phyloP scores from a whole-genome alignment of 2,797 vertebrate genomes.

The Mus caroli region DNA sequence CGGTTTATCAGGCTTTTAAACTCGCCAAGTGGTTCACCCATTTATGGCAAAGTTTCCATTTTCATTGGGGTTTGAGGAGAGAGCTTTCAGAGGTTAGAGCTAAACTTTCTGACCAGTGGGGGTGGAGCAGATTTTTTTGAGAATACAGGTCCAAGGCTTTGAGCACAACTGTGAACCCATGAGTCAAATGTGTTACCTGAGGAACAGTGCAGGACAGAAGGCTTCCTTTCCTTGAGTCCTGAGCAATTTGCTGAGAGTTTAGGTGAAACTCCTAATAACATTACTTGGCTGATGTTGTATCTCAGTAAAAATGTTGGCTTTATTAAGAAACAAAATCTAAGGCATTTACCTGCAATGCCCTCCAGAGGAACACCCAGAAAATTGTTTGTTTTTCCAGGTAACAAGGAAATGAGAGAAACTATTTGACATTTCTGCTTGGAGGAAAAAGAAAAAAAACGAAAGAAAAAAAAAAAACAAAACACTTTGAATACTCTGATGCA shows the following conservation, averaged over 20 bases:
- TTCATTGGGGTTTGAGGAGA: background rate
- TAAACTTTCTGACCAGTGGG: accelerated
- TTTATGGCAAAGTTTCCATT: background rate
- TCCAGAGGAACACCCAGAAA: conserved; percentile 20
- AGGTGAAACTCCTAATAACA: background rate
- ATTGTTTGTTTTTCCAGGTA: conserved; percentile 69
- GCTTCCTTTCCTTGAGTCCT: conserved; percentile 9
- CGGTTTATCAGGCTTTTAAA: background rate
- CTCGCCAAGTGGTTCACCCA: background rate
- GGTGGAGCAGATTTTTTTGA: too few relatives aligned
- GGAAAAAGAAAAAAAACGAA: background rate
- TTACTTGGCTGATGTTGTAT: conserved; percentile 13
- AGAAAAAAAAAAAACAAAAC: background rate
- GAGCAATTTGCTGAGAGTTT: background rate
- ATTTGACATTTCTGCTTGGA: conserved; percentile 49
- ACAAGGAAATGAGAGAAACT: conserved; percentile 23
- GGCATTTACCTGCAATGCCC: conserved; percentile 49
- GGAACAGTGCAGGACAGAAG: accelerated
- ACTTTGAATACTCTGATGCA: conserved; percentile 44
- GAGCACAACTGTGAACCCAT: background rate
- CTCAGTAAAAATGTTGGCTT: conserved; percentile 62
- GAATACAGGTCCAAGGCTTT: background rate
- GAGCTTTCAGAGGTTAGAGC: background rate
- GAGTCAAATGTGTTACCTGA: background rate
- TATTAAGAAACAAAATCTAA: background rate